Evolutionary conservation across 2,797 vertebrate genomes (phyloP).

Genomic region (Halcyon chelicuti): DNA sequence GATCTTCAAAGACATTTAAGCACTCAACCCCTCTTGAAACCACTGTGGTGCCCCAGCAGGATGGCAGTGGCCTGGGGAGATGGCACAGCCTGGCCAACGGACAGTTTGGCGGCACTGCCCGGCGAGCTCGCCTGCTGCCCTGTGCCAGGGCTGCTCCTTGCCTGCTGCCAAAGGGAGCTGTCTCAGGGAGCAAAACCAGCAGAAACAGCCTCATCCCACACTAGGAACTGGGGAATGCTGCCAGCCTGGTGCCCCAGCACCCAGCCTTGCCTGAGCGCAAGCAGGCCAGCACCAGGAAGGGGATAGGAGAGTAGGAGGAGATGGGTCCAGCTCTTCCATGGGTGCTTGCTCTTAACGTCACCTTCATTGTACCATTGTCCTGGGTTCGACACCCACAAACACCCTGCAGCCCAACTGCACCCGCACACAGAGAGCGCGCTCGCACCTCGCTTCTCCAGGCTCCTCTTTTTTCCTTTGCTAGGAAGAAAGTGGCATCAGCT

Average conservation of each 20-base stretch:
- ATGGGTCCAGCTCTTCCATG: background rate
- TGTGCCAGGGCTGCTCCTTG: background rate
- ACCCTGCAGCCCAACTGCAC: background rate
- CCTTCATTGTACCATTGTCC: background rate
- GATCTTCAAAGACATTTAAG: background rate
- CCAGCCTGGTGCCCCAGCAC: background rate
- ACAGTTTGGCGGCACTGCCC: background rate
- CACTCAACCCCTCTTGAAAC: background rate
- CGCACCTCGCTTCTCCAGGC: accelerated
- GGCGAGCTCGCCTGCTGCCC: background rate
- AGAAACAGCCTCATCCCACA: accelerated
- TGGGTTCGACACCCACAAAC: background rate
- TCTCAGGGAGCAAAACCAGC: background rate
- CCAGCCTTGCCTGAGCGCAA: background rate
- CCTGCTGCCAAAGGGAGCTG: accelerated
- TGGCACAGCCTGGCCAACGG: background rate
- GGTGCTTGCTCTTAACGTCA: background rate
- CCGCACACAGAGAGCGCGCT: no score
- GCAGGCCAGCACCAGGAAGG: background rate
- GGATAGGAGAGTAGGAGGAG: accelerated
- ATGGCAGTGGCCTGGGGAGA: accelerated
- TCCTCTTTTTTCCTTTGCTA: background rate
- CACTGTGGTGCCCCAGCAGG: background rate
- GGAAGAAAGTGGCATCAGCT: background rate
- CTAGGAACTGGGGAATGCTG: background rate